These are phyloP conservation scores for Apistogramma diplotaenia DNA, from an alignment of 2,113 vertebrate species.

Conservation along the genomic window DNA sequence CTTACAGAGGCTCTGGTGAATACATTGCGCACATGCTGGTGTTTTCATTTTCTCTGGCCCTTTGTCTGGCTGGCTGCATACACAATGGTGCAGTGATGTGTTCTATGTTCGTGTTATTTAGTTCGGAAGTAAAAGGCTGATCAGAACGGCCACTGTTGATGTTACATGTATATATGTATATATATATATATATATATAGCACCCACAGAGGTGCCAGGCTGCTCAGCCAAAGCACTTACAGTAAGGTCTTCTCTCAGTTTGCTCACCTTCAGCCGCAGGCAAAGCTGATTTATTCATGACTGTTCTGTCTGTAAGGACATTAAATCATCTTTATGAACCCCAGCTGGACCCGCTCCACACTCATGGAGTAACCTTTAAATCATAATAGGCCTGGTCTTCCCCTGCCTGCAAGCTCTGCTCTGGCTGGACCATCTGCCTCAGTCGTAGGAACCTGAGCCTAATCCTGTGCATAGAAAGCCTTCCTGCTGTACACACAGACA, in stretches of 20 bases:
- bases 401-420: background rate
- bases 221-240: background rate
- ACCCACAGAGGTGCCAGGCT: background rate
- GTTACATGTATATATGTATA: background rate
- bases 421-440: slow-evolving; percentile 20
- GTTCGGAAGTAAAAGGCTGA: background rate
- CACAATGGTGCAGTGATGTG: background rate
- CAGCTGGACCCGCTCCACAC: background rate
- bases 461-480: background rate
- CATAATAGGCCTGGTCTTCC: background rate
- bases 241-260: background rate
- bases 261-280: background rate
- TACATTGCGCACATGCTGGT: slow-evolving; percentile 38
- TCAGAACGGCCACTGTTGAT: slow-evolving; percentile 20
- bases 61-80: slow-evolving; percentile 8
- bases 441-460: slow-evolving; percentile 13
- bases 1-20: background rate
- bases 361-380: background rate
- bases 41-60: slow-evolving; percentile 17
- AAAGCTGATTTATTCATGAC: slow-evolving; percentile 31
- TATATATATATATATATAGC: background rate
- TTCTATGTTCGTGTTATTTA: background rate
- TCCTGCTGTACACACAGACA: background rate
- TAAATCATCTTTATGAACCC: background rate
- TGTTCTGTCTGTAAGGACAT: background rate